Evolutionary conservation across 2,797 vertebrate genomes (phyloP).

Genomic region (Girardinus metallicus): DNA sequence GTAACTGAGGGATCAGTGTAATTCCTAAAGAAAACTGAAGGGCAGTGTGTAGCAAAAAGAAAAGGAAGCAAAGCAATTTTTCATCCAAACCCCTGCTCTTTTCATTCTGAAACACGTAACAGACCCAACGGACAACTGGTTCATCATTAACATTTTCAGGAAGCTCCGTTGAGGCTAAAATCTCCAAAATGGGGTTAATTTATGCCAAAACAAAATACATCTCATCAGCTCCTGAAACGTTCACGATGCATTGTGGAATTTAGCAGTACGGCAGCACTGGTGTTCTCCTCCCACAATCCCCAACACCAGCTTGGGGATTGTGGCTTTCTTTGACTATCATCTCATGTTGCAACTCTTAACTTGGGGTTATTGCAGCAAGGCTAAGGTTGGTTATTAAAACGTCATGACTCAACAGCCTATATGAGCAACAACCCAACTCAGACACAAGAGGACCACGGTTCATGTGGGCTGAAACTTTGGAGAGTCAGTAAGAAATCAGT

Average conservation of each 20-base stretch:
- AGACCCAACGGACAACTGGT: background rate
- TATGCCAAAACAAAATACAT: background rate
- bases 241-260: constrained; percentile 36
- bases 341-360: constrained; percentile 31
- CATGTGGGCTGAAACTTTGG: constrained; percentile 18
- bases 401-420: constrained; percentile 62
- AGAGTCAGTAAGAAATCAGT: constrained; percentile 27
- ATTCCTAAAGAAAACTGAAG: too few species aligned
- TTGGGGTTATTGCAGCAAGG: constrained; percentile 41
- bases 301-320: constrained; percentile 11
- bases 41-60: too few species aligned
- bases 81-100: background rate
- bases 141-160: background rate
- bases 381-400: constrained; percentile 51
- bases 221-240: background rate
- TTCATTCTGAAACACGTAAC: background rate
- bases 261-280: constrained; percentile 12
- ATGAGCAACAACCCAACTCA: constrained; percentile 30
- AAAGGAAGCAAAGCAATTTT: too few species aligned
- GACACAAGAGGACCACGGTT: constrained; percentile 25
- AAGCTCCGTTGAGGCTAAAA: background rate
- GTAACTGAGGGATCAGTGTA: too few species aligned
- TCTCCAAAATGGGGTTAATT: background rate
- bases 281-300: constrained; percentile 2
- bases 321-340: background rate